phyloP scores from a whole-genome alignment of 2,113 vertebrate species.

The Neotoma lepida region DNA sequence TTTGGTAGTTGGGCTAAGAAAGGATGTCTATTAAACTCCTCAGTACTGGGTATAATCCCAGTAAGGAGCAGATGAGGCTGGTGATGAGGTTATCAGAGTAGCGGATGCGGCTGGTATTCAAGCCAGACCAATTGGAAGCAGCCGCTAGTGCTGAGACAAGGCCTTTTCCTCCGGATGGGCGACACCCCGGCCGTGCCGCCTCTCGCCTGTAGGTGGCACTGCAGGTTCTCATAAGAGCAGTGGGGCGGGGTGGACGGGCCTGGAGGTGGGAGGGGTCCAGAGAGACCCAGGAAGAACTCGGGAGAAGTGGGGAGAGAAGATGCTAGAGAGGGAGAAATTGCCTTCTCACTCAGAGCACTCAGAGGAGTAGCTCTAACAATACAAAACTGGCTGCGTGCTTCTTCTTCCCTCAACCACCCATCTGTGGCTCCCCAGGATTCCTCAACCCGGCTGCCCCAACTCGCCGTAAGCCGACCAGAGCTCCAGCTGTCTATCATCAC shows the following conservation, averaged over 20 bases:
- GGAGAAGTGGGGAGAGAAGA: not conserved
- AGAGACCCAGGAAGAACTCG: not conserved
- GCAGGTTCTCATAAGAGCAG: not conserved
- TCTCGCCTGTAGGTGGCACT: constrained; percentile 66
- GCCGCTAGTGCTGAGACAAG: not conserved
- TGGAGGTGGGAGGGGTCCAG: not conserved
- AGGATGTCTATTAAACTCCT: not conserved
- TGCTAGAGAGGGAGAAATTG: not conserved
- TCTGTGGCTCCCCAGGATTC: not conserved
- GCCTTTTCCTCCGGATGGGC: accelerated
- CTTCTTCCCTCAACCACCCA: not conserved
- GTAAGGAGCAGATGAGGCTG: not conserved
- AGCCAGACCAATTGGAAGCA: not conserved
- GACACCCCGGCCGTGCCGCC: accelerated
- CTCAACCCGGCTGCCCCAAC: not conserved
- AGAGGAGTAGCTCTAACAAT: not conserved
- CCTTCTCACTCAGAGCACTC: not conserved
- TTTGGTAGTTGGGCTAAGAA: not conserved
- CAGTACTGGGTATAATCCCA: not conserved
- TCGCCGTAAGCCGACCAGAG: not conserved
- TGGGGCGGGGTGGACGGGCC: accelerated
- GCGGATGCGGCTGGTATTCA: no score
- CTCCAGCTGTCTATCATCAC: not conserved
- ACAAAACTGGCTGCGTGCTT: not conserved
- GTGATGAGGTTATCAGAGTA: not conserved